Base-by-base conservation (phyloP, 2,797 vertebrate genomes). In the Lutjanus argentimaculatus region DNA sequence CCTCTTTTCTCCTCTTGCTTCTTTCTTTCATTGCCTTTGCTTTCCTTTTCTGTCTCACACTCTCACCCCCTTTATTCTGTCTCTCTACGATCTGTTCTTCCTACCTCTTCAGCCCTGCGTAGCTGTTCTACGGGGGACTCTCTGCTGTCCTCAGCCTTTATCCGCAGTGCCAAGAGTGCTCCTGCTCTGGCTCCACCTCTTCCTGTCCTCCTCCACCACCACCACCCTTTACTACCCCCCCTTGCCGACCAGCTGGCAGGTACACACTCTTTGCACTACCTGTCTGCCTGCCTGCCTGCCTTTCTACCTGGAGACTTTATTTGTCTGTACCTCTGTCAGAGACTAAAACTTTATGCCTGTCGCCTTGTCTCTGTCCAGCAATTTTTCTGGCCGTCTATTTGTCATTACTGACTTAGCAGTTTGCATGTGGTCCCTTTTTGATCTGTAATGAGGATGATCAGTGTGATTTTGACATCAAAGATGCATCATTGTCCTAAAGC, bases 91-190 rank as follows among this genome's bases (percentile, higher is more conserved):
- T 95, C 89, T 95, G 94, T 94, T 95, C 95, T 80, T 87, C 85
- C 93, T 91, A 94, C 94, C 93, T 96, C 95, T 95, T 95, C 97
- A 99, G 98, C 98, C 95, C 97, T 99, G 96, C 98, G 98, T 97
- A 99, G 98, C 98, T 98, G 98, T 95, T 99, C 98, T 96, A 99
- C 98, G 94, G 98, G 98, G 95, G 98, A 99, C 97, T 99, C 98
- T 97, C 97, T 98, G 96, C 97, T 99, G 95, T 98, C 98, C 97
- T 98, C 97, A 94, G 97, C 98, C 96, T 99, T 98, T 99, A 99
- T 99, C 96, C 98, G 98, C 97, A 99, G 98, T 95, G 98, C 98
- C 97, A 99, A 99, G 98, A 99, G 99, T 97, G 99, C 99, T 96
- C 98, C 99, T 95, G 97, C 99, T 97, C 98, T 99, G 97, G 97